Conservation (phyloP, 2,113 vertebrate species). For the Aix galericulata region DNA sequence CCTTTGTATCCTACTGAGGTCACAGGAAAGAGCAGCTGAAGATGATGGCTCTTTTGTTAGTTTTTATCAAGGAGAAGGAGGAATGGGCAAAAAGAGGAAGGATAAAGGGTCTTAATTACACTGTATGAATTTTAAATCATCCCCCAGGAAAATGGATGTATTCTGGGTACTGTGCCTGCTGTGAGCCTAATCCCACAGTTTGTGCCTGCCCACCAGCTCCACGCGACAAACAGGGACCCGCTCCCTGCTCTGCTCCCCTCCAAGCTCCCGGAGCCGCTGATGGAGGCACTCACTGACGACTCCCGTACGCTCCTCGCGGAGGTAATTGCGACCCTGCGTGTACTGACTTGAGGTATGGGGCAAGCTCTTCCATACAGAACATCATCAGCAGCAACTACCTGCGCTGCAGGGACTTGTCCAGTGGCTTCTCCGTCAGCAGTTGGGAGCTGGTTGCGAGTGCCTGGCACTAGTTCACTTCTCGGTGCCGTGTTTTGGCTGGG, state of each 20-base stretch:
- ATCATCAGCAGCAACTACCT: neutral
- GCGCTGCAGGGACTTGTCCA: neutral
- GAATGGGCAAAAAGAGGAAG: neutral
- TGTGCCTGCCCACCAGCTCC: neutral
- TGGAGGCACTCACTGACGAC: rapidly evolving
- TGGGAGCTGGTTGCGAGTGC: neutral
- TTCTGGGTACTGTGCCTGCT: neutral
- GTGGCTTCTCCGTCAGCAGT: neutral
- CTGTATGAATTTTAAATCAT: neutral
- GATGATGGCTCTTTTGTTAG: neutral
- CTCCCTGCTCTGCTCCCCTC: neutral
- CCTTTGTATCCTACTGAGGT: neutral
- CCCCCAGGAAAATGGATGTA: neutral
- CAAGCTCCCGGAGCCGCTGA: neutral
- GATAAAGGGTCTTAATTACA: neutral
- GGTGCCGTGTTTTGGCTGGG: neutral
- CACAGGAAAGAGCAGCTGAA: neutral
- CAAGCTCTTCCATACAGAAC: neutral
- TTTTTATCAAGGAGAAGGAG: neutral
- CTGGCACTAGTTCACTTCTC: neutral
- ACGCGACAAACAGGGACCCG: rapidly evolving
- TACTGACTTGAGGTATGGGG: neutral
- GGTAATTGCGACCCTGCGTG: rapidly evolving
- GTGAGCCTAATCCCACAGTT: neutral
- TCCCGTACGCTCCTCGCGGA: neutral